Evolutionary conservation across 2,113 vertebrate species (phyloP).

Genomic region (Calonectris borealis): DNA sequence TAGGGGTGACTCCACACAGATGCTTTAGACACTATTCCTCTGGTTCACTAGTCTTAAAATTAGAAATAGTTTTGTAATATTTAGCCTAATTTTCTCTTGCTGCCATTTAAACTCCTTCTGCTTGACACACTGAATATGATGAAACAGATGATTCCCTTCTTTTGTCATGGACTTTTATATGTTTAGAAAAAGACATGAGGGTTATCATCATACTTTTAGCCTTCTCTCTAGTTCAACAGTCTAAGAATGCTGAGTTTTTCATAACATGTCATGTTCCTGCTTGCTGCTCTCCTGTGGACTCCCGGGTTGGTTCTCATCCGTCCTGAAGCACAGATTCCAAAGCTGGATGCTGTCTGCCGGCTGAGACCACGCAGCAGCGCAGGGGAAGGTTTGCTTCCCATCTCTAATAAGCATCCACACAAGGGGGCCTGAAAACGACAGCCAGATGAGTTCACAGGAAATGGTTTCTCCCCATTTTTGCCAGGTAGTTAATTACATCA

Average conservation of each 20-base stretch:
- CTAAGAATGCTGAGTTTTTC: not conserved
- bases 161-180: not conserved
- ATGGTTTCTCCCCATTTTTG: not conserved
- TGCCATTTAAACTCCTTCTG: not conserved
- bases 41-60: not conserved
- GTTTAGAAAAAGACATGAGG: not conserved
- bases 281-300: not conserved
- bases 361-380: not conserved
- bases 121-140: not conserved
- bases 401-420: not conserved
- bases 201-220: not conserved
- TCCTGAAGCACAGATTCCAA: not conserved
- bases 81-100: not conserved
- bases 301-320: not conserved
- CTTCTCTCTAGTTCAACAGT: not conserved
- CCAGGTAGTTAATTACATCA: not conserved
- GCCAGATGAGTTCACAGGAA: not conserved
- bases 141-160: not conserved
- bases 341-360: not conserved
- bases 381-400: not conserved
- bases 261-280: not conserved
- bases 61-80: not conserved
- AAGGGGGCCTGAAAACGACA: not conserved
- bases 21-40: not conserved
- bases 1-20: not conserved